Evolutionary conservation across 2,797 vertebrate species (phyloP).

Genomic region (Gymnocypris eckloni): DNA sequence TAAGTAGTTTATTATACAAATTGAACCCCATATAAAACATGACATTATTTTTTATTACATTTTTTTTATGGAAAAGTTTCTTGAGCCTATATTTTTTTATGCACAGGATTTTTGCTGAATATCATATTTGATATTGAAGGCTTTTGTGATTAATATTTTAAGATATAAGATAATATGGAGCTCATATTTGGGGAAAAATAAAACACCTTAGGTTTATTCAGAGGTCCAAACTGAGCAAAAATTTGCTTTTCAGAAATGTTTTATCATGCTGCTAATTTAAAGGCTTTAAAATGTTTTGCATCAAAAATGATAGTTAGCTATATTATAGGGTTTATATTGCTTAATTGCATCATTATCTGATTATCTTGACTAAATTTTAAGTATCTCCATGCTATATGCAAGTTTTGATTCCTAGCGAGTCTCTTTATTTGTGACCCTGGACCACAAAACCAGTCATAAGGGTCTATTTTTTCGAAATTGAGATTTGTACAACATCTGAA

Average conservation of each 20-base stretch:
- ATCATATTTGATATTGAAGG: not conserved
- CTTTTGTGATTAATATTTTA: not conserved
- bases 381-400: not conserved
- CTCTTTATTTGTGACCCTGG: not conserved
- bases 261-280: not conserved
- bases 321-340: not conserved
- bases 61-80: not conserved
- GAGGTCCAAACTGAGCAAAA: not conserved
- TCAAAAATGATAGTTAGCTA: not conserved
- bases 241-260: not conserved
- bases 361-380: conserved; percentile 6
- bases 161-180: not conserved
- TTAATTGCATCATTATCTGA: not conserved
- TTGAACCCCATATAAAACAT: not conserved
- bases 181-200: not conserved
- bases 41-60: too few species aligned
- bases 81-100: not conserved
- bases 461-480: too few species aligned
- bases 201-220: not conserved
- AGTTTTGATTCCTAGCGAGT: conserved; percentile 28
- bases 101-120: not conserved
- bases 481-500: too few species aligned
- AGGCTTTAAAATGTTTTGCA: not conserved
- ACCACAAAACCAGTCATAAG: too few species aligned
- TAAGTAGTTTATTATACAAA: not conserved